Conservation (phyloP, 2,888 invertebrate genomes). For the Allophyes oxyacanthae region DNA sequence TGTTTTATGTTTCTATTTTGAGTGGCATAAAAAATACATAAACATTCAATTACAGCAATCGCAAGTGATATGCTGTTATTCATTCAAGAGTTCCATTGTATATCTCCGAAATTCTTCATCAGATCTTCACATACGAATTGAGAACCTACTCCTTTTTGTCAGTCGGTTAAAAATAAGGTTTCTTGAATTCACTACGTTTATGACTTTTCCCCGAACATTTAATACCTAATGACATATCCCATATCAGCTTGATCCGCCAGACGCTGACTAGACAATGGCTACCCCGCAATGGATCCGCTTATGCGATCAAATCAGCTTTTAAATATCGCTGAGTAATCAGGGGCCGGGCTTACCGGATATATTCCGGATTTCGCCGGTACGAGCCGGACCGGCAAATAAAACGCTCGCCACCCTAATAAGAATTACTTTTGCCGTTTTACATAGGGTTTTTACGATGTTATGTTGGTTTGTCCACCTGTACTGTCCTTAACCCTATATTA, state of each 20-base stretch:
- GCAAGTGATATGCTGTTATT: too few species aligned
- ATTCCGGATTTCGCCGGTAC: conserved; percentile 51
- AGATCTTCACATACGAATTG: too few species aligned
- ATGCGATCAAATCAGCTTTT: conserved; percentile 71
- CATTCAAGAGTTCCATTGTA: too few species aligned
- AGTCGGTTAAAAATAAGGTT: too few species aligned
- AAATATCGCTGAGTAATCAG: conserved; percentile 74
- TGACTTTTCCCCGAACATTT: conserved; percentile 12
- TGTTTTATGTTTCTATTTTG: too few species aligned
- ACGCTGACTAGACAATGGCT: conserved; percentile 55
- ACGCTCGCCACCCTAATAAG: conserved; percentile 48
- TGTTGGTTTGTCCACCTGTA: not conserved
- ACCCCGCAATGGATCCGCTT: conserved; percentile 54
- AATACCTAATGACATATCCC: conserved; percentile 4
- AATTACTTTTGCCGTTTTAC: conserved; percentile 39
- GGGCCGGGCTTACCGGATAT: conserved; percentile 54
- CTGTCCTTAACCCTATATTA: too few species aligned
- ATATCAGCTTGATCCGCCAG: conserved; percentile 8
- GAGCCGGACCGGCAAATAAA: conserved; percentile 49
- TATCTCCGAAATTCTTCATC: too few species aligned
- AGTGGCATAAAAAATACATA: too few species aligned
- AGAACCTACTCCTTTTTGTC: too few species aligned
- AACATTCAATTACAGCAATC: too few species aligned
- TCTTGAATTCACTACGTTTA: conserved; percentile 11
- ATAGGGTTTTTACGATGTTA: conserved; percentile 21